Evolutionary conservation across 2,797 vertebrate genomes (phyloP).

Genomic region (Microctenopoma steveboyesi): DNA sequence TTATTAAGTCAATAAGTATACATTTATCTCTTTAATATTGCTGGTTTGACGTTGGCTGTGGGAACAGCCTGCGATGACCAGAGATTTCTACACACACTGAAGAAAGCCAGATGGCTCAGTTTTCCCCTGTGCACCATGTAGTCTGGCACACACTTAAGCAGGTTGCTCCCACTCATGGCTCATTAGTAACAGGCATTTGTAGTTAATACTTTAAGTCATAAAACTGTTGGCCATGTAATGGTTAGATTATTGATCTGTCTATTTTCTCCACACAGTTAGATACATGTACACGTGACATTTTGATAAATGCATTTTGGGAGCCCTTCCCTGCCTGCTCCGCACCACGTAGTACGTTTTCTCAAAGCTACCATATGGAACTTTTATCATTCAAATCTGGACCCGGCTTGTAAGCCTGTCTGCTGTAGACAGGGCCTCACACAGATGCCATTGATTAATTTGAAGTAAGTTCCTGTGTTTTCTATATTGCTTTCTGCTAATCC

Average conservation of each 20-base stretch:
- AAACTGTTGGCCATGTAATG: conserved; percentile 56
- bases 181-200: conserved; percentile 59
- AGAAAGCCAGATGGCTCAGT: conserved; percentile 63
- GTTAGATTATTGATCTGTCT: conserved; percentile 45
- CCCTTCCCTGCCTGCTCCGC: conserved; percentile 13
- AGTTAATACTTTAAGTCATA: conserved; percentile 59
- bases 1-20: conserved; percentile 3
- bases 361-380: neutral
- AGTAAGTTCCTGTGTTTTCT: neutral
- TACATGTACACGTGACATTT: conserved; percentile 18
- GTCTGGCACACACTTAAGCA: conserved; percentile 53
- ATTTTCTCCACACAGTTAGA: conserved; percentile 27
- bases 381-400: neutral
- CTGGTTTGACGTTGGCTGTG: conserved; percentile 14
- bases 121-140: conserved; percentile 49
- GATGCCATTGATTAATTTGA: neutral
- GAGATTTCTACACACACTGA: conserved; percentile 44
- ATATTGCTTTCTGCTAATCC: neutral
- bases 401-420: neutral
- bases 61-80: conserved; percentile 27
- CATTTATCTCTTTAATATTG: conserved; percentile 14
- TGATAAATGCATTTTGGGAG: conserved; percentile 21
- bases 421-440: neutral
- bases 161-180: conserved; percentile 50
- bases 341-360: conserved; percentile 8